Conservation (phyloP, 2,888 invertebrate genomes). For the Torymus auratus region DNA sequence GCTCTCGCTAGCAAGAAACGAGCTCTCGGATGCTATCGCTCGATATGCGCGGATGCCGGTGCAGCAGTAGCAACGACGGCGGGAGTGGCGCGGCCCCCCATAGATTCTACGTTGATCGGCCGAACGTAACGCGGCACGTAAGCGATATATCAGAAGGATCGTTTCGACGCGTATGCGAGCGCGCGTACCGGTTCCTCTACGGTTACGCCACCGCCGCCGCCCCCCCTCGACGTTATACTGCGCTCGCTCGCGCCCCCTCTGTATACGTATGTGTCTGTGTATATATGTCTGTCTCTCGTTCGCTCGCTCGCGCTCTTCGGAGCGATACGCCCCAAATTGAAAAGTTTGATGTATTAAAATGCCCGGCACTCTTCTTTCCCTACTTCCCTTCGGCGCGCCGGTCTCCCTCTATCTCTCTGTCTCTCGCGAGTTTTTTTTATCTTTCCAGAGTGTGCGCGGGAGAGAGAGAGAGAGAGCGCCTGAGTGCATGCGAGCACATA, state of each 20-base stretch:
- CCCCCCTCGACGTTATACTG: no score
- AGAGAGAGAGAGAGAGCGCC: neutral
- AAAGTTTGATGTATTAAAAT: slow-evolving; percentile 74
- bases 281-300: slow-evolving; percentile 1
- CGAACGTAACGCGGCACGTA: slow-evolving; percentile 65
- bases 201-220: no score
- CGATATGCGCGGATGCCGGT: neutral
- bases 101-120: slow-evolving; percentile 69
- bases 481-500: slow-evolving; percentile 34
- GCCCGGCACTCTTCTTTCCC: slow-evolving; percentile 57
- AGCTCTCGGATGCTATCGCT: slow-evolving; percentile 24
- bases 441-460: slow-evolving; percentile 13
- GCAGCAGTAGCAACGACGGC: neutral
- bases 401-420: slow-evolving; percentile 6
- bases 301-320: slow-evolving; percentile 36
- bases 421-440: slow-evolving; percentile 21
- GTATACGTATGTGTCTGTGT: no score
- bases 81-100: slow-evolving; percentile 23
- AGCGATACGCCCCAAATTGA: slow-evolving; percentile 67
- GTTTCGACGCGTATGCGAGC: slow-evolving; percentile 60
- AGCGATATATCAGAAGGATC: slow-evolving; percentile 72
- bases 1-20: slow-evolving; percentile 43
- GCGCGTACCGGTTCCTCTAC: slow-evolving; percentile 9
- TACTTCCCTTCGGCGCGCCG: slow-evolving; percentile 1
- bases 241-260: slow-evolving; percentile 38